Evolutionary conservation across 2,888 invertebrate species (phyloP).

Genomic region (Steinernema carpocapsae): DNA sequence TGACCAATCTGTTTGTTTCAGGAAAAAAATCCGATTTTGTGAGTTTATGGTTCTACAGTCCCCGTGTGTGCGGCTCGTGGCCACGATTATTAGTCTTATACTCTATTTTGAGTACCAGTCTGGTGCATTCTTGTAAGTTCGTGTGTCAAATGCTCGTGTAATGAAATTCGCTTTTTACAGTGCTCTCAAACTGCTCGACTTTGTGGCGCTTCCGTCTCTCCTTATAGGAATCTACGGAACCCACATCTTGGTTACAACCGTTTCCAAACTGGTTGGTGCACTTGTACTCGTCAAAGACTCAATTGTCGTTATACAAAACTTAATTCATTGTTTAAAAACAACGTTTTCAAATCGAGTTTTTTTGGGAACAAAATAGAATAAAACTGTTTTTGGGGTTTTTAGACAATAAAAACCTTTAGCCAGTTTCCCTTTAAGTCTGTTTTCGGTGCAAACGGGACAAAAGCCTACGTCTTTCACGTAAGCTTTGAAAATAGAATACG

Average conservation of each 20-base stretch:
- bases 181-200: conserved; percentile 63
- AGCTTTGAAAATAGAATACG: too few relatives aligned
- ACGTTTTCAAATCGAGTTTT: too few relatives aligned
- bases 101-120: conserved; percentile 65
- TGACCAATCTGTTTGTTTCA: conserved; percentile 35
- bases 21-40: conserved; percentile 57
- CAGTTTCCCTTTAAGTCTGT: too few relatives aligned
- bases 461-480: too few relatives aligned
- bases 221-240: conserved; percentile 66
- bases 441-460: too few relatives aligned
- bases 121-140: conserved; percentile 57
- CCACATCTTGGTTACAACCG: conserved; percentile 66
- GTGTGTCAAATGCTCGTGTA: too few relatives aligned
- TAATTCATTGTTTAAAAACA: too few relatives aligned
- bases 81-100: conserved; percentile 61
- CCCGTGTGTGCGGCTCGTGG: conserved; percentile 59
- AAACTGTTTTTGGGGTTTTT: too few relatives aligned
- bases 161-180: too few relatives aligned
- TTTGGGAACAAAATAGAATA: too few relatives aligned
- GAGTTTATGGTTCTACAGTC: conserved; percentile 65
- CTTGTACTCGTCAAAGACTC: background rate
- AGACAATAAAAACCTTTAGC: too few relatives aligned
- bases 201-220: conserved; percentile 63
- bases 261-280: conserved; percentile 60
- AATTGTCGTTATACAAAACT: too few relatives aligned